Evolutionary conservation across 1,140 invertebrate species (phyloP).

Genomic region (Cherax quadricarinatus): DNA sequence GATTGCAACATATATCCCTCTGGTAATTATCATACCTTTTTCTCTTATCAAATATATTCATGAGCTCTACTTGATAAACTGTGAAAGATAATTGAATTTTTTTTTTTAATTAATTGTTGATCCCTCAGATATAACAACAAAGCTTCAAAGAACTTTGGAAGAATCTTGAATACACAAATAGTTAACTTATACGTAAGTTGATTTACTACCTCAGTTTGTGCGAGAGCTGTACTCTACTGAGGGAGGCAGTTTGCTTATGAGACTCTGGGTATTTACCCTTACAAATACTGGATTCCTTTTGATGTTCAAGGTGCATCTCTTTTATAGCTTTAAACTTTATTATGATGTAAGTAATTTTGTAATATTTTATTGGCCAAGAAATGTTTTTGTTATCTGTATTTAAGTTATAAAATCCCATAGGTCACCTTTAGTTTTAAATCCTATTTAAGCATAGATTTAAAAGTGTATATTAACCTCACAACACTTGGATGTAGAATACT

Average conservation of each 20-base stretch:
- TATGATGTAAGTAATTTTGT: background rate
- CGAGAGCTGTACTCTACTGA: conserved; percentile 7
- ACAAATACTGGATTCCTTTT: conserved; percentile 9
- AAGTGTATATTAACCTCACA: background rate
- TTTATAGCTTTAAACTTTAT: background rate
- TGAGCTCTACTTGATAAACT: background rate
- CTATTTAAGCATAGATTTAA: background rate
- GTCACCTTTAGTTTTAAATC: background rate
- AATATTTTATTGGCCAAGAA: background rate
- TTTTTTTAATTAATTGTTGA: background rate
- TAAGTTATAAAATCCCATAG: background rate
- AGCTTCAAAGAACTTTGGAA: background rate
- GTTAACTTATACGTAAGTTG: conserved; percentile 10
- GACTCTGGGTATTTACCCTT: background rate
- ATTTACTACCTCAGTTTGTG: conserved; percentile 1
- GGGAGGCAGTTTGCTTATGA: conserved; percentile 10
- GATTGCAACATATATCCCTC: conserved; percentile 13
- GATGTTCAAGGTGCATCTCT: conserved; percentile 3
- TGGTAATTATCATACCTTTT: background rate
- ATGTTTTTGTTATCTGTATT: background rate
- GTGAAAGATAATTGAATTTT: background rate
- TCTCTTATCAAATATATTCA: background rate
- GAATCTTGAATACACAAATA: background rate
- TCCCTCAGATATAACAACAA: too few relatives aligned
- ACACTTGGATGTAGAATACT: background rate